Evolutionary conservation across 2,797 vertebrate species (phyloP), one percentile per base, ranked within the genome.

Genomic region (Antennarius maculatus): DNA sequence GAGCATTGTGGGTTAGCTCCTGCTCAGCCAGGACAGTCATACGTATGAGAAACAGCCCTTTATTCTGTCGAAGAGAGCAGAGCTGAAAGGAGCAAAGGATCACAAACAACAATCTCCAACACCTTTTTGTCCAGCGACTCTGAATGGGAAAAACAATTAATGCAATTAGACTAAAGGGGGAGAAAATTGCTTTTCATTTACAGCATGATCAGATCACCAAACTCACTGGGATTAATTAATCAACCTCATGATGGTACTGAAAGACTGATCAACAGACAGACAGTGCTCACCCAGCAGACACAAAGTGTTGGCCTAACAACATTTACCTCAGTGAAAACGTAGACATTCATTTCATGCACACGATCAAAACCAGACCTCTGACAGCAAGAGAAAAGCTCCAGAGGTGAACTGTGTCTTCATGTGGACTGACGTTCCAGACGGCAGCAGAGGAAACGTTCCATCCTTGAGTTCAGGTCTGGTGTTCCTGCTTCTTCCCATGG

Each of bases 1-100:
- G 70, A 83, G 75, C 61, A 18, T 62, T 23, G 69, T 31, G 49
- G 86, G 76, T 73, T 74, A 66, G 61, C 65, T 54, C 62, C 58
- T 75, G 80, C 69, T 80, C 61, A 18, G 42, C 49, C 27, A 16
- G 60, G 66, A 68, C 76, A 14, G 23, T 39, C 53, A 74, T 73
- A 62, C 77, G 77, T 81, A 71, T 79, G 75, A 13, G 43, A 66
- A 46, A 62, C 41, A 46, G 34, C 46, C 43, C 58, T 61, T 66
- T 64, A 71, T 48, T 60, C 37, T 59, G 16, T 5, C 11, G 39
- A 29, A 18, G 50, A 67, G 54, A 65, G 39, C 34, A 56, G 23
- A 34, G 31, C 31, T 34, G 31, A 34, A 34, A 34, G 29, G 51
- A 76, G 53, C 43, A 47, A 43, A 43, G 42, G 14, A 15, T 15